Conservation (phyloP, 2,797 vertebrate genomes). For the Gephyroberyx darwinii region DNA sequence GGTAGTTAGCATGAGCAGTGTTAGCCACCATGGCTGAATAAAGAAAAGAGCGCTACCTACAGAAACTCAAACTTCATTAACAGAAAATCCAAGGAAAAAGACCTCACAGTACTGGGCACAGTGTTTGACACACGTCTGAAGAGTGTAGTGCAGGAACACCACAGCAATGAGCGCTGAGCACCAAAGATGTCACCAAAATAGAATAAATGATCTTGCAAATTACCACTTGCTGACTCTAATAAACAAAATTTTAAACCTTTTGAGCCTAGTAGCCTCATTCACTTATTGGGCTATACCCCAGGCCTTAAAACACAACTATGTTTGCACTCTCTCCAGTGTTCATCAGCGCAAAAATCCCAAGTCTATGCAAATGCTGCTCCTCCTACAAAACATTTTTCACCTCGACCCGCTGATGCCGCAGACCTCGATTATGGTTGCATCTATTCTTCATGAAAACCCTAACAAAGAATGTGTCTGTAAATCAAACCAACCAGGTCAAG, state of each 20-base stretch:
- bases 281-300: conserved; percentile 20
- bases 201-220: conserved; percentile 12
- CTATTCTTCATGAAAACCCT: background rate
- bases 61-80: no score
- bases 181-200: no score
- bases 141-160: no score
- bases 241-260: conserved; percentile 1
- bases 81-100: no score
- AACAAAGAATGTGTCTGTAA: background rate
- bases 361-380: conserved; percentile 1
- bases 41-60: no score
- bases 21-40: no score
- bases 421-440: background rate
- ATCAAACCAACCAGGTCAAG: conserved; percentile 16
- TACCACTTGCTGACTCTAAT: background rate
- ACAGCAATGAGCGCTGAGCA: no score
- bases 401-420: background rate
- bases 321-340: conserved; percentile 22
- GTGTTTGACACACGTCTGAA: no score
- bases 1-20: no score
- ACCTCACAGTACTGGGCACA: no score
- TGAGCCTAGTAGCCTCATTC: conserved; percentile 4
- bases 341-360: conserved; percentile 35
- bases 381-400: conserved; percentile 19
- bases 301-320: no score